Evolutionary conservation across 2,113 vertebrate species (phyloP).

Genomic region (Pao palembangensis): DNA sequence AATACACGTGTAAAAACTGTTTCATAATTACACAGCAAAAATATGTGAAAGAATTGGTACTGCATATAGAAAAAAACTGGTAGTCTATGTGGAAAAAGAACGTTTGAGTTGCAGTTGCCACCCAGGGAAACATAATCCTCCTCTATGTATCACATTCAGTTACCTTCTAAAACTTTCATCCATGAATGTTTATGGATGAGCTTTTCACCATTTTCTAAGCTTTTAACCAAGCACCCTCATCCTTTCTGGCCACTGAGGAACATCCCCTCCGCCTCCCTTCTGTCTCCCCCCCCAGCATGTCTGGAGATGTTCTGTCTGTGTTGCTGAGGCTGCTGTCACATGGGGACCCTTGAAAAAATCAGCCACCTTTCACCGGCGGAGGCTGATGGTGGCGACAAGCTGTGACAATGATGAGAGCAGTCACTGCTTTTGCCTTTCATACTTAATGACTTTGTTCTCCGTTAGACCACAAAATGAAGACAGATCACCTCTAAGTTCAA

Average conservation of each 20-base stretch:
- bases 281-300: constrained; percentile 26
- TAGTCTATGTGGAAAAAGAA: no score
- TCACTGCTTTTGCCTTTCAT: constrained; percentile 59
- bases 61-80: no score
- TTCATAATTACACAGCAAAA: no score
- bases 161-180: background rate
- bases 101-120: no score
- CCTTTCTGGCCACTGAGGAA: constrained; percentile 27
- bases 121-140: no score
- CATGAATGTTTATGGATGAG: constrained; percentile 13
- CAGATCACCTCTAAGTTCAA: constrained; percentile 61
- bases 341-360: constrained; percentile 56
- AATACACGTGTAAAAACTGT: no score
- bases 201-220: constrained; percentile 22
- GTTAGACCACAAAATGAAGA: constrained; percentile 71
- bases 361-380: constrained; percentile 15
- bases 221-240: constrained; percentile 37
- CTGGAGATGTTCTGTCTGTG: constrained; percentile 10
- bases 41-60: no score
- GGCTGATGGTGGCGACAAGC: constrained; percentile 17
- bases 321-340: constrained; percentile 19
- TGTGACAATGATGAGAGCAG: constrained; percentile 55
- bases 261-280: constrained; percentile 14
- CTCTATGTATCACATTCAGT: no score
- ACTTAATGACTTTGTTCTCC: constrained; percentile 70